Evolutionary conservation across 1,140 invertebrate species (phyloP).

Genomic region (Andrena cerasifolii): DNA sequence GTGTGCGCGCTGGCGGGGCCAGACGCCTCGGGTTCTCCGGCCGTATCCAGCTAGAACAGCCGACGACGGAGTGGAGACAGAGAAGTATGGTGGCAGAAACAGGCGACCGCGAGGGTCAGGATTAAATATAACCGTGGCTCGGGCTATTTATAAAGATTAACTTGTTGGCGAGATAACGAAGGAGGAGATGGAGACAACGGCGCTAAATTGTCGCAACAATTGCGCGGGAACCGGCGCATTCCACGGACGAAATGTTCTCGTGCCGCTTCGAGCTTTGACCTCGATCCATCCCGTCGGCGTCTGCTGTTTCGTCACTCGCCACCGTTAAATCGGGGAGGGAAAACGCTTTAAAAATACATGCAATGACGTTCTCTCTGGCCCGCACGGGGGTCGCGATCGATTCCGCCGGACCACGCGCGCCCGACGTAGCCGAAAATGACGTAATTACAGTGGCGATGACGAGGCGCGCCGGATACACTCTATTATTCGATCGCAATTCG

Average conservation of each 20-base stretch:
- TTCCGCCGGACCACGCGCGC: background rate
- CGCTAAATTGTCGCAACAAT: conserved; percentile 78
- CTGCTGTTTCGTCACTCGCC: conserved; percentile 28
- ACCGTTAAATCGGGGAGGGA: conserved; percentile 1
- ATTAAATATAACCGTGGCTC: conserved; percentile 81
- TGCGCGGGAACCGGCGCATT: conserved; percentile 71
- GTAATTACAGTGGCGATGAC: conserved; percentile 27
- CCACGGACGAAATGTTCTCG: conserved; percentile 72
- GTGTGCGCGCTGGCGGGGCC: background rate
- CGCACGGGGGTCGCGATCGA: background rate
- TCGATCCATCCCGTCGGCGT: conserved; percentile 42
- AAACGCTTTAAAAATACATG: conserved; percentile 48
- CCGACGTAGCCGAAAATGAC: background rate
- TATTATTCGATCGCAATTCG: conserved; percentile 4
- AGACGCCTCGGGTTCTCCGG: conserved; percentile 14
- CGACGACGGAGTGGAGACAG: conserved; percentile 32
- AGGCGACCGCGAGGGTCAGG: conserved; percentile 75
- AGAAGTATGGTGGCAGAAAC: conserved; percentile 72
- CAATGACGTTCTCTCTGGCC: conserved; percentile 35
- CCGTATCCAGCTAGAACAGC: background rate
- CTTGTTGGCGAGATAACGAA: conserved; percentile 81
- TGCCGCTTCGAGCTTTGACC: conserved; percentile 63
- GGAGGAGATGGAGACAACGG: conserved; percentile 73
- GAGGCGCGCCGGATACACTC: background rate
- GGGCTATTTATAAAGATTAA: conserved; percentile 82